Evolutionary conservation across 2,113 vertebrate species (phyloP).

Genomic region (Mionectes macconnelli): DNA sequence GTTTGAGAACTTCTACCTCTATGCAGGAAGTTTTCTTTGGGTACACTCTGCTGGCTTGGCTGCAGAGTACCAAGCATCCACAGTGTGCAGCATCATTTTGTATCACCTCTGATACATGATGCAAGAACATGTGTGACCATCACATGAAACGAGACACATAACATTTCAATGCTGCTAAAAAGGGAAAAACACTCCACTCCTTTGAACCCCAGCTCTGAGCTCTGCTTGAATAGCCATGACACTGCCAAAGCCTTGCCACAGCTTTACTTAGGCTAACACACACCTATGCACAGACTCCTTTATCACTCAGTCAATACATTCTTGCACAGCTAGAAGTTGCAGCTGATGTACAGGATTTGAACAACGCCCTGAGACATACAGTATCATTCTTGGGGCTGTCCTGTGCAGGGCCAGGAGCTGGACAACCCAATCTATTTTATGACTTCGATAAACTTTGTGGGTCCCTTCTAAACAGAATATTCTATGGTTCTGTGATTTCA

Average conservation of each 20-base stretch:
- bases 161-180: not conserved
- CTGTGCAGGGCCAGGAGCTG: not conserved
- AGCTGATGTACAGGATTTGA: not conserved
- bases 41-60: accelerated
- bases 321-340: not conserved
- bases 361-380: not conserved
- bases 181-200: not conserved
- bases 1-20: not conserved
- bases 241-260: not conserved
- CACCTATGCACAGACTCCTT: accelerated
- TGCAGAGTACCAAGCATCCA: not conserved
- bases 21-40: not conserved
- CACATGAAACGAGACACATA: not conserved
- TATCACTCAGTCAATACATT: not conserved
- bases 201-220: not conserved
- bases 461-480: not conserved
- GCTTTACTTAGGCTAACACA: too few relatives aligned
- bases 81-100: accelerated
- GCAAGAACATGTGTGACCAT: not conserved
- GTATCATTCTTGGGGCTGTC: not conserved
- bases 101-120: not conserved
- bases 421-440: too few relatives aligned
- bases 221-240: not conserved
- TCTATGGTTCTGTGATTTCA: not conserved
- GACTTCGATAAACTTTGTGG: not conserved